Evolutionary conservation across 1,140 invertebrate genomes (phyloP), one percentile per base, ranked within the genome.

Genomic region (Caligus rogercresseyi): DNA sequence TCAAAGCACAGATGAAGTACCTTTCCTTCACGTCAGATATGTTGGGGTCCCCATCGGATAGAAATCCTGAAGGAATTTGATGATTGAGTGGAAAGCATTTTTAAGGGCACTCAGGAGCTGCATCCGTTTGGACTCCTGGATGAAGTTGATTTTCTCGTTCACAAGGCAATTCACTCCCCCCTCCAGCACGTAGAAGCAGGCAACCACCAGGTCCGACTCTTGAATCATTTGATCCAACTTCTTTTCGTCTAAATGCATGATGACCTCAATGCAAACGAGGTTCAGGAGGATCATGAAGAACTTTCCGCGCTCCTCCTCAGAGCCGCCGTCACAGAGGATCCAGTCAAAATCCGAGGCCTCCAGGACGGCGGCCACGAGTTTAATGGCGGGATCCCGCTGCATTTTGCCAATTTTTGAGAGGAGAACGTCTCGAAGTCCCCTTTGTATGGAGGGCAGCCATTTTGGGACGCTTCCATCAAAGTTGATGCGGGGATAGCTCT

Each of bases 101-200:
- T 91, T 91, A 0, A 93, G 72, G n/a, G 86, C 86, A 0, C 85
- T 86, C 66, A 89, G 90, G 0, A 91, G 75, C 60, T 86, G 85
- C 11, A 43, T n/a, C 69, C 89, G 89, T 69, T 92, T 88, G 72
- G 87, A 89, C 67, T 87, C 82, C 69, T 90, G 87, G 60, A 92
- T 75, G 70, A 89, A 83, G 20, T 90, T 68, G 65, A 83, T 82
- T 7, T 69, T 69, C 72, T 89, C 87, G 4, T 78, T 81, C 15
- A 83, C 80, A 73, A 95, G 84, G 66, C 84, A 87, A 54, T 81
- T 79, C 7, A 93, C 80, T 26, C 83, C 84, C 25, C 82, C 73
- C 72, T 94, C 89, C 26, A 94, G 73, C 26, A 91, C 82, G 54
- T 81, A 76, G 67, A 91, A 94, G 69, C 88, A 93, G 51, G 85